phyloP scores from a whole-genome alignment of 2,113 vertebrate species.

The Podocnemis expansa region DNA sequence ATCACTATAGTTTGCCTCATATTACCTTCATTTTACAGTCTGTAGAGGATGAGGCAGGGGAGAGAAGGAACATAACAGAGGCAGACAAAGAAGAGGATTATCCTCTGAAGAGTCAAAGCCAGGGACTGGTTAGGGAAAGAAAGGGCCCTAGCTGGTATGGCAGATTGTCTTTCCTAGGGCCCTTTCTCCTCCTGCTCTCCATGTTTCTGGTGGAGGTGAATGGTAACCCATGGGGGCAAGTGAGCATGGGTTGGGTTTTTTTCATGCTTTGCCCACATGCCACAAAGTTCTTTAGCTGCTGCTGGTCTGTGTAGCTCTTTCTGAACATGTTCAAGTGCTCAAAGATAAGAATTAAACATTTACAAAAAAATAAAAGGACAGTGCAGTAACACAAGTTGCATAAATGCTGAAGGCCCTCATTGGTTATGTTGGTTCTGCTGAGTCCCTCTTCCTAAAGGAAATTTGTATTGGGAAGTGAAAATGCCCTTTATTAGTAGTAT shows the following conservation, averaged over 20 bases:
- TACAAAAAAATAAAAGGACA: background rate
- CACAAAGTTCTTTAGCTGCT: background rate
- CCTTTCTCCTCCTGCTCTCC: background rate
- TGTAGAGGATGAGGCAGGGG: background rate
- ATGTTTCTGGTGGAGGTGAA: background rate
- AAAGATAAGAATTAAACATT: background rate
- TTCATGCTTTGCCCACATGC: background rate
- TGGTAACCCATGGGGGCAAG: background rate
- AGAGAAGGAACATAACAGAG: background rate
- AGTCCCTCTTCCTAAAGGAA: background rate
- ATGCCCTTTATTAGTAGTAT: background rate
- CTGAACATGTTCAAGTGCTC: background rate
- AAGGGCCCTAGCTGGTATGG: background rate
- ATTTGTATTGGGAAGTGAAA: background rate
- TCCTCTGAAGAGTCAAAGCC: background rate
- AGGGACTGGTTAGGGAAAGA: background rate
- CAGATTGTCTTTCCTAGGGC: background rate
- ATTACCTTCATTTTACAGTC: background rate
- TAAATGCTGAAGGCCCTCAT: background rate
- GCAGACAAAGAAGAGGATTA: background rate
- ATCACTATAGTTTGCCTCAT: background rate
- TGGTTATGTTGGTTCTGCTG: background rate
- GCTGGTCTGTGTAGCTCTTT: background rate
- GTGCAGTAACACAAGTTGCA: background rate
- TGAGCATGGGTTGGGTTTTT: background rate